A percentile compares a stretch with the other conserved stretches of the same genome.
Evolutionary conservation across 2,888 invertebrate species (phyloP).

Genomic region (Embidobia sp.): DNA sequence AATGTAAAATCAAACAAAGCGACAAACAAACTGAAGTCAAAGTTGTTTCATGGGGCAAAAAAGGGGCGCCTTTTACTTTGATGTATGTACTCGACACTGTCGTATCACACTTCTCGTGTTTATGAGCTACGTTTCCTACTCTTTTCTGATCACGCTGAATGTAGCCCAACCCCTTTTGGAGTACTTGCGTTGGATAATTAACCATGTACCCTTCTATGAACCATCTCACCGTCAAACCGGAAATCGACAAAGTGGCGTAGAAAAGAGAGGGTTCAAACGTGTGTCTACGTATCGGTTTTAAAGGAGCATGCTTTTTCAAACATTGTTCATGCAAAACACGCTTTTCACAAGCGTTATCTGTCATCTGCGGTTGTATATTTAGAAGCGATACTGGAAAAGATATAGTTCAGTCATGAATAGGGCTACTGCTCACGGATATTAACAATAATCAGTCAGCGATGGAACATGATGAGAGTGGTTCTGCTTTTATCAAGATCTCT

Average conservation of each 20-base stretch:
- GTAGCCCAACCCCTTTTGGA: conserved; percentile 66
- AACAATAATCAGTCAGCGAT: background rate
- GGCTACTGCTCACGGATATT: background rate
- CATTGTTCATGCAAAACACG: conserved; percentile 18
- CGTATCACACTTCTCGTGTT: conserved; percentile 76
- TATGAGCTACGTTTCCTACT: conserved; percentile 73
- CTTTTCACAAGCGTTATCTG: conserved; percentile 11
- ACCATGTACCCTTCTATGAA: conserved; percentile 69
- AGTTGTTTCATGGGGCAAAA: conserved; percentile 71
- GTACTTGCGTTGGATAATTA: conserved; percentile 78
- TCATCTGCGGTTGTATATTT: conserved; percentile 32
- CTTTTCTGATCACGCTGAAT: conserved; percentile 74
- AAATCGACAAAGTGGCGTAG: conserved; percentile 56
- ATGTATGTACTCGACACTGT: conserved; percentile 76
- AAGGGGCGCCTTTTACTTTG: conserved; percentile 73
- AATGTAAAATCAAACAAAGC: conserved; percentile 81
- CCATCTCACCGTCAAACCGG: conserved; percentile 58
- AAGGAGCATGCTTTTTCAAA: conserved; percentile 23
- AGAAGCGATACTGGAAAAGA: conserved; percentile 19
- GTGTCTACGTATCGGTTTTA: conserved; percentile 18
- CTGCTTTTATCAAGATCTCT: no score
- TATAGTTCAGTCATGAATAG: conserved; percentile 10
- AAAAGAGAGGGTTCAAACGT: conserved; percentile 13
- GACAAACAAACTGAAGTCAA: conserved; percentile 79
- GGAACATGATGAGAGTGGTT: no score